These are phyloP conservation scores for Drosophila lacicola DNA, from an alignment of 2,888 invertebrate genomes.

Conservation along the genomic window DNA sequence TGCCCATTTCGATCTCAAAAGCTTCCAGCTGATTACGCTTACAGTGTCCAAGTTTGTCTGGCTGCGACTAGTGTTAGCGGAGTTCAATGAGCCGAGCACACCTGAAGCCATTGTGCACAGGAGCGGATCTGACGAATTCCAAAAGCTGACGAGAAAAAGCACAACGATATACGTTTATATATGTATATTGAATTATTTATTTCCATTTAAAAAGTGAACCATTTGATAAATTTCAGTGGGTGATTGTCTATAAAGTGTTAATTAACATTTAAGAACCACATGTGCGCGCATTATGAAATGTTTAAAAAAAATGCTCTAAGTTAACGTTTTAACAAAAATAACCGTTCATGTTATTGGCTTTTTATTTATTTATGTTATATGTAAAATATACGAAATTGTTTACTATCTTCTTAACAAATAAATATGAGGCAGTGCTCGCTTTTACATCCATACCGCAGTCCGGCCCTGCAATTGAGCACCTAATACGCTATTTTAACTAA, in stretches of 20 bases:
- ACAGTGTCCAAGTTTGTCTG: constrained; percentile 25
- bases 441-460: not conserved
- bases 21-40: constrained; percentile 32
- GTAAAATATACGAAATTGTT: too few species aligned
- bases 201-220: too few species aligned
- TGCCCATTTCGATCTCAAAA: constrained; percentile 35
- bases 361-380: too few species aligned
- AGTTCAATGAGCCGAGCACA: constrained; percentile 1
- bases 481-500: constrained; percentile 37
- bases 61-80: not conserved
- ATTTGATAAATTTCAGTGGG: too few species aligned
- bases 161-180: not conserved
- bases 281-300: too few species aligned
- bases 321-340: too few species aligned
- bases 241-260: too few species aligned
- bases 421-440: not conserved
- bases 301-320: too few species aligned
- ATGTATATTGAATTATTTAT: too few species aligned
- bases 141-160: not conserved
- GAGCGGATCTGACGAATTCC: constrained; percentile 21
- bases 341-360: too few species aligned
- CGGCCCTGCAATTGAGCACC: constrained; percentile 30
- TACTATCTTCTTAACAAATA: not conserved
- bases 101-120: constrained; percentile 18
- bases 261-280: too few species aligned